Percentiles rank a stretch among this genome's conserved stretches.
Conservation (phyloP, 2,113 vertebrate species). For the Corydoras maculifer region DNA sequence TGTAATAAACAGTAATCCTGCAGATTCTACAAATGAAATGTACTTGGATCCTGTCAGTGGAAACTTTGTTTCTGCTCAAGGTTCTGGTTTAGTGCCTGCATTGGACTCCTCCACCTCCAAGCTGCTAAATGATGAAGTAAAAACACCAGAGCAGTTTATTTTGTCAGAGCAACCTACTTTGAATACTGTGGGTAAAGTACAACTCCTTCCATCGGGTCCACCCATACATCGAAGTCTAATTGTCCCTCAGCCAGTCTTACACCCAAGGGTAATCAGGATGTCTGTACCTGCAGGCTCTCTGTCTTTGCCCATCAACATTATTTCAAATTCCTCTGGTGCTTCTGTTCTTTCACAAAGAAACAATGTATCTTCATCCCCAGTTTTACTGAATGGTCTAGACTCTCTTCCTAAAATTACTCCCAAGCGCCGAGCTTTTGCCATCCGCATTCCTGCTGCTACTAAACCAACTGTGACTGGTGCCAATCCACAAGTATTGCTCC, state of each 20-base stretch:
- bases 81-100: too few relatives aligned
- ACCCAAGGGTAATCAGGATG: slow-evolving; percentile 38
- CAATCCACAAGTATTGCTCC: slow-evolving; percentile 70
- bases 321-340: slow-evolving; percentile 9
- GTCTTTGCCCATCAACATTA: slow-evolving; percentile 1
- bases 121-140: neutral
- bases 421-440: slow-evolving; percentile 47
- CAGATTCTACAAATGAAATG: too few relatives aligned
- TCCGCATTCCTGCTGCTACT: slow-evolving; percentile 51
- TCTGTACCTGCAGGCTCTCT: slow-evolving; percentile 18
- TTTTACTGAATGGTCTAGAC: slow-evolving; percentile 57
- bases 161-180: slow-evolving; percentile 19
- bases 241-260: slow-evolving; percentile 24
- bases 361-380: slow-evolving; percentile 42
- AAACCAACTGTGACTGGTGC: slow-evolving; percentile 22
- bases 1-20: too few relatives aligned
- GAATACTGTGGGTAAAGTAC: slow-evolving; percentile 15
- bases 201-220: neutral
- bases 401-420: slow-evolving; percentile 34
- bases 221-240: slow-evolving; percentile 14
- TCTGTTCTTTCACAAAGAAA: slow-evolving; percentile 45
- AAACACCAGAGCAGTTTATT: slow-evolving; percentile 19
- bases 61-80: too few relatives aligned
- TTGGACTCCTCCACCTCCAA: too few relatives aligned
- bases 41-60: too few relatives aligned